Evolutionary conservation across 2,888 invertebrate genomes (phyloP).

Genomic region (Hedya salicella): DNA sequence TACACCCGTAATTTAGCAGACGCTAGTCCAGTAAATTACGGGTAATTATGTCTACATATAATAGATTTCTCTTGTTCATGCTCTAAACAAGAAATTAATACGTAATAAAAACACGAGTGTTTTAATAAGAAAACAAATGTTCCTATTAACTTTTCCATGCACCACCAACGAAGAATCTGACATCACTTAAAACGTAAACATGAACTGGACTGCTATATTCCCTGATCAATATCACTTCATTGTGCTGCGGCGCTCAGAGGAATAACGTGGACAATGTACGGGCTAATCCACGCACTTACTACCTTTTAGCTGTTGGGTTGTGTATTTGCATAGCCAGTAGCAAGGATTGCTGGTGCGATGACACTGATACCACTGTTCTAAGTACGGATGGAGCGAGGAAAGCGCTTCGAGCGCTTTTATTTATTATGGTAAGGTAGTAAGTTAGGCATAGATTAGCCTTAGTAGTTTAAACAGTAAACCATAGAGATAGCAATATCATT

Average conservation of each 20-base stretch:
- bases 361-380: constrained; percentile 43
- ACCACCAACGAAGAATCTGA: constrained; percentile 34
- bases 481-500: too few species aligned
- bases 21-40: too few species aligned
- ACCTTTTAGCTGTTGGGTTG: constrained; percentile 9
- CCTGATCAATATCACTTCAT: constrained; percentile 51
- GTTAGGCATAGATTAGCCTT: too few species aligned
- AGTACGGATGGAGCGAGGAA: constrained; percentile 19
- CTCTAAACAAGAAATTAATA: too few species aligned
- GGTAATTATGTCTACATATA: too few species aligned
- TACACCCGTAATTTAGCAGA: too few species aligned
- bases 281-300: not conserved
- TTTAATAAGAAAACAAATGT: not conserved
- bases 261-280: not conserved
- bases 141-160: constrained; percentile 10
- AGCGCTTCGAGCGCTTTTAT: constrained; percentile 19
- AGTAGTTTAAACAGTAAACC: too few species aligned
- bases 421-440: constrained; percentile 8
- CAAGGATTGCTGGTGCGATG: constrained; percentile 50
- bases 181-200: constrained; percentile 27
- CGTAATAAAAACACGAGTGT: too few species aligned
- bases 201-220: constrained; percentile 25
- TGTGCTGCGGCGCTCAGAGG: constrained; percentile 37
- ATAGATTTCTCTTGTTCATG: too few species aligned
- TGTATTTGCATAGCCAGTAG: constrained; percentile 49